phyloP scores from a whole-genome alignment of 1,140 invertebrate species.

The Latrodectus geometricus region DNA sequence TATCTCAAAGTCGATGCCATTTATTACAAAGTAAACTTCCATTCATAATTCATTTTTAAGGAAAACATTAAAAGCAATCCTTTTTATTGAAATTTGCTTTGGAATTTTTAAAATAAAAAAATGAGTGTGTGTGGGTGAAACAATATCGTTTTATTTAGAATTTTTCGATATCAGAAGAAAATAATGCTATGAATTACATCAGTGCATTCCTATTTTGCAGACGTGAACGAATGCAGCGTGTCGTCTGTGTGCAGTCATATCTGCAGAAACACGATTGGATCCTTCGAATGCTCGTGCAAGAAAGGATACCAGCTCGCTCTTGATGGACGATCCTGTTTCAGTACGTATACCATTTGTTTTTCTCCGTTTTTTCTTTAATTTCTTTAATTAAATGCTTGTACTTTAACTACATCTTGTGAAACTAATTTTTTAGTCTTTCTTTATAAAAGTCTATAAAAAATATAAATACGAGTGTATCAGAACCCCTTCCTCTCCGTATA shows the following conservation, averaged over 20 bases:
- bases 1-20: too few species aligned
- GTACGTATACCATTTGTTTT: slow-evolving; percentile 14
- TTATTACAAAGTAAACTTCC: background rate
- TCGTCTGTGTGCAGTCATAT: slow-evolving; percentile 77
- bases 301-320: slow-evolving; percentile 77
- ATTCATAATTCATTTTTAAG: background rate
- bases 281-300: slow-evolving; percentile 82
- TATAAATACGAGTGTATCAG: too few species aligned
- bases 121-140: background rate
- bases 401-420: too few species aligned
- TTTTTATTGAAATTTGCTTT: background rate
- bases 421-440: too few species aligned
- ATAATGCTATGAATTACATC: background rate
- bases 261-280: slow-evolving; percentile 85
- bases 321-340: slow-evolving; percentile 78
- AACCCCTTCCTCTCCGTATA: too few species aligned
- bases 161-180: background rate
- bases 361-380: too few species aligned
- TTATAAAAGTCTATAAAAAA: too few species aligned
- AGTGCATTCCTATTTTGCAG: slow-evolving; percentile 64
- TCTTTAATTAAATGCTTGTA: too few species aligned
- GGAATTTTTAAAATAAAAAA: background rate
- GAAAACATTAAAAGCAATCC: background rate
- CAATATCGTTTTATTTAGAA: background rate
- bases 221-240: slow-evolving; percentile 74